These are phyloP conservation scores for Machimus rusticus DNA, from an alignment of 2,888 invertebrate species.

Conservation along the genomic window DNA sequence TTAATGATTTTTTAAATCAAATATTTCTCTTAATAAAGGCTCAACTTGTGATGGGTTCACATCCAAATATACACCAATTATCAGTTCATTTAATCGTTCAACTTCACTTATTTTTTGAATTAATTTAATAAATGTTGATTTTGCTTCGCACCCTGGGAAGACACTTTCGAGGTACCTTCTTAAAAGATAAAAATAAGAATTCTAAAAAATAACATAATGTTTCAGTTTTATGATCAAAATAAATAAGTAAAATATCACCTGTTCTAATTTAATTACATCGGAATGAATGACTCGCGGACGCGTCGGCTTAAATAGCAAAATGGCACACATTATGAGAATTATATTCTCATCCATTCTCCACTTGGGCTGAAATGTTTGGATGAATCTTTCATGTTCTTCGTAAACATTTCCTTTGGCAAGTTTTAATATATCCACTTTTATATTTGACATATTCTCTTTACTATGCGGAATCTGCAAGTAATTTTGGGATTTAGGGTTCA, in stretches of 20 bases:
- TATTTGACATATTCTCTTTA: constrained; percentile 76
- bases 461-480: constrained; percentile 76
- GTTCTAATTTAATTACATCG: constrained; percentile 85
- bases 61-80: constrained; percentile 91
- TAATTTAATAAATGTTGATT: constrained; percentile 84
- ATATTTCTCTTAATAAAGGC: constrained; percentile 92
- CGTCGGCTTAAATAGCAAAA: constrained; percentile 87
- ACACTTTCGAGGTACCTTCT: constrained; percentile 84
- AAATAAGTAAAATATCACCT: constrained; percentile 65
- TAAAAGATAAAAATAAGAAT: constrained; percentile 88
- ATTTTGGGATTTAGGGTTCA: background rate
- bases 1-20: constrained; percentile 80
- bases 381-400: constrained; percentile 84
- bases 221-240: background rate
- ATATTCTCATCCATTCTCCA: constrained; percentile 90
- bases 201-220: constrained; percentile 64
- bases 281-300: constrained; percentile 80
- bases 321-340: constrained; percentile 89
- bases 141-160: constrained; percentile 86
- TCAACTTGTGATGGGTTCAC: constrained; percentile 92
- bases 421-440: constrained; percentile 89
- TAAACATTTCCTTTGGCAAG: constrained; percentile 90
- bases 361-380: constrained; percentile 82
- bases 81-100: constrained; percentile 85
- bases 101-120: constrained; percentile 92